Conservation (phyloP, 2,888 invertebrate genomes). For the Ferrisia virgata region DNA sequence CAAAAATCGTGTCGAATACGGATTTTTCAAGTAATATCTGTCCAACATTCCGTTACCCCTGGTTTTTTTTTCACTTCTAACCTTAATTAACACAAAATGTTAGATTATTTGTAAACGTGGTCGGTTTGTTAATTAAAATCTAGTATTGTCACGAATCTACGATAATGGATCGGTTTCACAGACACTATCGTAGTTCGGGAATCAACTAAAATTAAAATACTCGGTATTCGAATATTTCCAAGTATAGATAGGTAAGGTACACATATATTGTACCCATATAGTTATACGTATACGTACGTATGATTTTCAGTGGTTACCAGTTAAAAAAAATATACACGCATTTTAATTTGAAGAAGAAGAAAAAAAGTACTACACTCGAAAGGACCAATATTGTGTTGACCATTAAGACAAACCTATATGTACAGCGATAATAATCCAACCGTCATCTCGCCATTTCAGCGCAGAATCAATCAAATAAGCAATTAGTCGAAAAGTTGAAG, state of each 20-base stretch:
- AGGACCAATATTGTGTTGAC: neutral
- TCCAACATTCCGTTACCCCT: constrained; percentile 5
- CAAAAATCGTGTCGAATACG: constrained; percentile 10
- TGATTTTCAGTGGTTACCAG: neutral
- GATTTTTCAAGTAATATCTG: constrained; percentile 25
- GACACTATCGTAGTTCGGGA: constrained; percentile 12
- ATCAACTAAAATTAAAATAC: constrained; percentile 23
- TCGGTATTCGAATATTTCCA: neutral
- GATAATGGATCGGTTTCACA: constrained; percentile 22
- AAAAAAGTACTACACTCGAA: too few relatives aligned
- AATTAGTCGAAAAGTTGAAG: constrained; percentile 26
- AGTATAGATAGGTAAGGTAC: too few relatives aligned
- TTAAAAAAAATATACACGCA: neutral
- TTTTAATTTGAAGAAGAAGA: too few relatives aligned
- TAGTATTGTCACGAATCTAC: constrained; percentile 27
- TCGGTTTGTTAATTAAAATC: constrained; percentile 32
- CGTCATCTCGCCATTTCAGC: neutral
- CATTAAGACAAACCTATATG: neutral
- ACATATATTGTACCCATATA: too few relatives aligned
- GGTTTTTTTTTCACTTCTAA: neutral
- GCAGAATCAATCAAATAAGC: constrained; percentile 19
- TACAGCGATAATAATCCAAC: neutral
- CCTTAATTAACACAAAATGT: constrained; percentile 37
- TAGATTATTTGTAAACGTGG: constrained; percentile 34
- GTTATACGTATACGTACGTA: neutral